These are phyloP conservation scores for Paramuricea clavata DNA, from an alignment of 92 coral and sea anemone genomes.

Conservation along the genomic window DNA sequence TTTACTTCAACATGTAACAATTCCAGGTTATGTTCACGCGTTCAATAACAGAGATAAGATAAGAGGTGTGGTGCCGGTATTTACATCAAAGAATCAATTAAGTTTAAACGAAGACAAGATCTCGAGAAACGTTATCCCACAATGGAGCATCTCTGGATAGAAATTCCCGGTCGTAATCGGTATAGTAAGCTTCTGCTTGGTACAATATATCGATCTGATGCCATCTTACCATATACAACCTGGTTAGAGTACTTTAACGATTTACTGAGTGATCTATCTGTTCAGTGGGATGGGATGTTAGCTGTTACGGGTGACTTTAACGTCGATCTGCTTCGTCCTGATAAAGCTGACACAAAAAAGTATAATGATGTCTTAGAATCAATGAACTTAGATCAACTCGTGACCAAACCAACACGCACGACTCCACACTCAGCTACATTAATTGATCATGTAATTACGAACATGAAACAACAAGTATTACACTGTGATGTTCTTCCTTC, in stretches of 20 bases:
- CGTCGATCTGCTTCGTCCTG: constrained; percentile 34
- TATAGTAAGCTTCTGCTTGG: constrained; percentile 32
- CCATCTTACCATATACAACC: neutral
- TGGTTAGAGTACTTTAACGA: constrained; percentile 32
- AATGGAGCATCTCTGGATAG: constrained; percentile 36
- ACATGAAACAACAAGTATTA: too few relatives aligned
- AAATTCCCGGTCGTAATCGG: constrained; percentile 26
- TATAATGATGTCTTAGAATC: neutral
- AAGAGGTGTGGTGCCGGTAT: too few relatives aligned
- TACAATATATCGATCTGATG: constrained; percentile 25
- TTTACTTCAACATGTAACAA: too few relatives aligned
- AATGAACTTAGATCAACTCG: too few relatives aligned
- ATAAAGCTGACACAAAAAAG: constrained; percentile 5
- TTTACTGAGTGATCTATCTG: constrained; percentile 5
- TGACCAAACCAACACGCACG: constrained; percentile 46
- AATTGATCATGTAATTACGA: constrained; percentile 51
- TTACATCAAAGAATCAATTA: too few relatives aligned
- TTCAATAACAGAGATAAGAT: too few relatives aligned
- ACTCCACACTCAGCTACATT: constrained; percentile 42
- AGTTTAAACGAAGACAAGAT: neutral
- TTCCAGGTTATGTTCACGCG: too few relatives aligned
- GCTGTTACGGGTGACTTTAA: neutral
- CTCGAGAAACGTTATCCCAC: constrained; percentile 32
- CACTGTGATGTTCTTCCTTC: constrained; percentile 61
- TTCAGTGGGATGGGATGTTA: constrained; percentile 35